These are phyloP conservation scores for Perodicticus potto DNA, from an alignment of 2,797 vertebrate genomes.

Conservation along the genomic window DNA sequence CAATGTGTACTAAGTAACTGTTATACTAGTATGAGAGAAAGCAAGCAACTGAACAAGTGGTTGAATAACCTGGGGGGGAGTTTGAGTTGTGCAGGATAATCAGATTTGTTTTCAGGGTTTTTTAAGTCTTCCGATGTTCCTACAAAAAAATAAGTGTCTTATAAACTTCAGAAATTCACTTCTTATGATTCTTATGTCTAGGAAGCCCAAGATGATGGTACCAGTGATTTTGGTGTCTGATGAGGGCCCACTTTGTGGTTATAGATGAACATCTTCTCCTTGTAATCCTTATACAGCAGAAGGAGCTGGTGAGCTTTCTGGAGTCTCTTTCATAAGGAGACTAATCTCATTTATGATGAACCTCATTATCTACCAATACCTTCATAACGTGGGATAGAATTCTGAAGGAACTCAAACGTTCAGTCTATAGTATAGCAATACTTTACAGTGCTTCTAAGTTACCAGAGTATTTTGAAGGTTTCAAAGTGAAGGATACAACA, in stretches of 20 bases:
- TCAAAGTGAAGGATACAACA: neutral
- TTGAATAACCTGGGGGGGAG: neutral
- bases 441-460: neutral
- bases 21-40: neutral
- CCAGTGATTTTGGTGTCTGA: neutral
- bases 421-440: neutral
- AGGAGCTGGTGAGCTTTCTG: neutral
- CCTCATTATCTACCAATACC: neutral
- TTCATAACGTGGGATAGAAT: neutral
- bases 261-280: neutral
- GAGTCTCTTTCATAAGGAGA: neutral
- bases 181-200: neutral
- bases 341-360: too few species aligned
- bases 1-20: neutral
- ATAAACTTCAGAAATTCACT: neutral
- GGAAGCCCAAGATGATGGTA: too few species aligned
- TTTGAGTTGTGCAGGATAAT: neutral
- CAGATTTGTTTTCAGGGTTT: neutral
- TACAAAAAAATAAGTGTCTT: neutral
- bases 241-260: neutral
- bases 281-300: neutral
- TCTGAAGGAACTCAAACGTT: neutral
- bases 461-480: neutral
- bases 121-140: too few species aligned
- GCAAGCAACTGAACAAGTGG: neutral